A percentile compares a stretch with the other conserved stretches of the same genome.
phyloP scores from a whole-genome alignment of 2,888 invertebrate species.

The Drosophila hamatofila region DNA sequence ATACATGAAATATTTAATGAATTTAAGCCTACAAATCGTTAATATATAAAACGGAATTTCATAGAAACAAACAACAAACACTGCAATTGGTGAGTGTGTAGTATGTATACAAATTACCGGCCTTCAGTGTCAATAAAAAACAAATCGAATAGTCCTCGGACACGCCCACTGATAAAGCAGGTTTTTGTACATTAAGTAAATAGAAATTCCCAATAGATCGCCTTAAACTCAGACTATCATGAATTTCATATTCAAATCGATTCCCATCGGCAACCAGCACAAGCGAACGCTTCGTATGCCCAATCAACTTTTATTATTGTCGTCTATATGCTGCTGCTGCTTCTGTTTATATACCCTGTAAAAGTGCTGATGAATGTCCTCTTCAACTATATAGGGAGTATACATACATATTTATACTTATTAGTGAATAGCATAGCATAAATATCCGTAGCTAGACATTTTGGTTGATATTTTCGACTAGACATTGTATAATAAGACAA shows the following conservation, averaged over 20 bases:
- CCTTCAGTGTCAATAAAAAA: constrained; percentile 40
- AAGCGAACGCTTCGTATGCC: neutral
- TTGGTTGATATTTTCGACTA: neutral
- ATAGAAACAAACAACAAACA: constrained; percentile 33
- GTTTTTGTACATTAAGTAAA: neutral
- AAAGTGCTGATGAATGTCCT: too few species aligned
- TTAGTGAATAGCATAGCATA: neutral
- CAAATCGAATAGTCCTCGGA: constrained; percentile 6
- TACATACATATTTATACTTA: neutral
- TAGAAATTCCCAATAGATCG: neutral
- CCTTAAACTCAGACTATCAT: neutral
- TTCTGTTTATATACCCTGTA: neutral
- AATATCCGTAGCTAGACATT: neutral
- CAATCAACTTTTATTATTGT: neutral
- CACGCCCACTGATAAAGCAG: constrained; percentile 13
- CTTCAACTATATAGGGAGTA: neutral
- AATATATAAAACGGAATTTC: constrained; percentile 41
- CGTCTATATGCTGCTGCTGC: neutral
- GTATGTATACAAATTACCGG: constrained; percentile 50
- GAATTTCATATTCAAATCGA: constrained; percentile 48
- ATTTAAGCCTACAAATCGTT: constrained; percentile 33
- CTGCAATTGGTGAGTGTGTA: constrained; percentile 15
- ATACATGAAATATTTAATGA: constrained; percentile 60
- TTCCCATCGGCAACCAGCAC: constrained; percentile 7
- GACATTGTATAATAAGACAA: neutral